A percentile compares a stretch with the other conserved stretches of the same genome.
Evolutionary conservation across 2,888 invertebrate genomes (phyloP).

Genomic region (Syrphus vitripennis): DNA sequence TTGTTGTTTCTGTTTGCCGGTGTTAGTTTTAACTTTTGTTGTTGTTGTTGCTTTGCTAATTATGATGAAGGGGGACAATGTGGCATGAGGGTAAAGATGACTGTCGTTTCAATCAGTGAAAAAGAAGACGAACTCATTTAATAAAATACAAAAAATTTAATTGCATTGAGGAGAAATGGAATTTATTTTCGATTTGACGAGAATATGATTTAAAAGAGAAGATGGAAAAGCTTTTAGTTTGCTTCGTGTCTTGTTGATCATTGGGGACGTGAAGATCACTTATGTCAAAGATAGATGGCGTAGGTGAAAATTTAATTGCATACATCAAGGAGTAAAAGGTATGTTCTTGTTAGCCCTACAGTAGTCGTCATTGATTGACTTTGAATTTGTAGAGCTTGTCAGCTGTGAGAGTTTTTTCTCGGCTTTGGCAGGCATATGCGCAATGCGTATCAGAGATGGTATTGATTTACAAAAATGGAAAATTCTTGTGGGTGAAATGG

Average conservation of each 20-base stretch:
- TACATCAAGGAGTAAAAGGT: neutral
- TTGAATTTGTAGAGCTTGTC: neutral
- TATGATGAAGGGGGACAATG: neutral
- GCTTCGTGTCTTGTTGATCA: neutral
- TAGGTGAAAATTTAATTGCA: neutral
- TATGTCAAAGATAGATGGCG: neutral
- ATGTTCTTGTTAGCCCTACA: conserved; percentile 15
- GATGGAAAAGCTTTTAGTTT: conserved; percentile 13
- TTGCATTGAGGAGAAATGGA: neutral
- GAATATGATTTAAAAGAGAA: neutral
- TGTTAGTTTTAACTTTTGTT: too few relatives aligned
- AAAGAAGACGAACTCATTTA: conserved; percentile 41
- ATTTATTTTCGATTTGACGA: conserved; percentile 16
- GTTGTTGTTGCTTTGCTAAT: neutral
- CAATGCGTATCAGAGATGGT: conserved; percentile 21
- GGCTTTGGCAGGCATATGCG: conserved; percentile 9
- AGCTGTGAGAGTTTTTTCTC: neutral
- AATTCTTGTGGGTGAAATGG: neutral
- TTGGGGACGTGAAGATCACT: neutral
- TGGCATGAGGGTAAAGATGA: neutral
- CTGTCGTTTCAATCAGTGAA: neutral
- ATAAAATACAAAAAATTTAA: neutral
- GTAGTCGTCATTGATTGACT: conserved; percentile 18
- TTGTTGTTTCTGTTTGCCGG: conserved; percentile 28
- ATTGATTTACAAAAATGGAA: conserved; percentile 15